Evolutionary conservation across 1,140 invertebrate genomes (phyloP), one percentile per base, ranked within the genome.

Genomic region (Heliconius congener): DNA sequence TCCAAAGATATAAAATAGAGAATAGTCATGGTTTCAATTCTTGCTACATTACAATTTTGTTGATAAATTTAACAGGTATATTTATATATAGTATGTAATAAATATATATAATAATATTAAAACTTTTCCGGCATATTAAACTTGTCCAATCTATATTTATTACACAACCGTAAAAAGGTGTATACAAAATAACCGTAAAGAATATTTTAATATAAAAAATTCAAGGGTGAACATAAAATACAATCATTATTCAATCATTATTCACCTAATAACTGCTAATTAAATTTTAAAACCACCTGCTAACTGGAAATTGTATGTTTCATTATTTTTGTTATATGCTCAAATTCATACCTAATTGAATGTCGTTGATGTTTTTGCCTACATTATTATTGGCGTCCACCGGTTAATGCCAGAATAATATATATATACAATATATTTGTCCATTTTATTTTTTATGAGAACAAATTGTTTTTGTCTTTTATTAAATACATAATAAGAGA

Each of bases 231-330:
- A 66, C 27, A 66, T 66, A 66, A 66, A 66, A 66, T 66, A 66
- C 23, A 11, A 4, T 30, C 30, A 30, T 30, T 30, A 30, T 66
- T 66, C 60, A 66, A 66, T 66, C 60, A 66, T 66, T 66, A 66
- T 66, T 66, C 60, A 66, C 4, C 60, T 66, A 66, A 66, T 5
- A 66, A 66, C 23, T 30, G 60, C 60, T 66, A 66, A 66, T 66
- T 66, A 66, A 66, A 66, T 66, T 66, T 66, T 66, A 66, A 66
- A 66, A 30, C 4, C 60, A 66, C 60, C 60, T 66, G 60, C 60
- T 66, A 66, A 66, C 23, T 66, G 60, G 60, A 18, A 18, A 30
- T 30, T 18, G n/a, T 66, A 66, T 23, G 60, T 9, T 66, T 66
- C 23, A 30, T 66, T 66, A 66, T 66, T 66, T 16, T 66, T 16